These are phyloP conservation scores for Circaetus cinerascens DNA, from an alignment of 2,113 vertebrate species.

Conservation along the genomic window DNA sequence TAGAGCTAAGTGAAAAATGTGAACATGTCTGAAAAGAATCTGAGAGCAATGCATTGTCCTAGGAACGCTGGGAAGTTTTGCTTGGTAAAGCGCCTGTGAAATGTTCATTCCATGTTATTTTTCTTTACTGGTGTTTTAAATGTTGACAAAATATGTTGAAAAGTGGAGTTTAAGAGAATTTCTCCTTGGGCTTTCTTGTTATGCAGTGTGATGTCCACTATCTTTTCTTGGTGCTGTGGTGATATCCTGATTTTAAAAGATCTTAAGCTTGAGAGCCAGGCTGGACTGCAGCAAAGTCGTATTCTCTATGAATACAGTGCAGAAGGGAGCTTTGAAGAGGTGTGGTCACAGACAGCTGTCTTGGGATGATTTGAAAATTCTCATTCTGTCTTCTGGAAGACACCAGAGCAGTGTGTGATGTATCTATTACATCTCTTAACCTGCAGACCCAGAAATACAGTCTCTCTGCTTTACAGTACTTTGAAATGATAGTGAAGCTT, in stretches of 20 bases:
- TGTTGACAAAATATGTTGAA: background rate
- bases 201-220: background rate
- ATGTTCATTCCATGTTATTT: background rate
- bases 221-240: background rate
- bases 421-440: background rate
- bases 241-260: background rate
- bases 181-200: background rate
- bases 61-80: background rate
- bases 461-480: background rate
- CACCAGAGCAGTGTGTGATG: background rate
- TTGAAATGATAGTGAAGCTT: background rate
- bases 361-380: background rate
- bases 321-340: background rate
- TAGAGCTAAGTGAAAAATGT: background rate
- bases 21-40: background rate
- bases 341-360: background rate
- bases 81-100: background rate
- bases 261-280: background rate
- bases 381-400: background rate
- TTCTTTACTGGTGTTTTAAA: background rate
- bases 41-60: background rate
- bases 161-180: background rate
- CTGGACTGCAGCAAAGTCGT: background rate
- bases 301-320: background rate
- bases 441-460: background rate